phyloP scores from a whole-genome alignment of 2,888 invertebrate genomes.

The Hylaea fasciaria region DNA sequence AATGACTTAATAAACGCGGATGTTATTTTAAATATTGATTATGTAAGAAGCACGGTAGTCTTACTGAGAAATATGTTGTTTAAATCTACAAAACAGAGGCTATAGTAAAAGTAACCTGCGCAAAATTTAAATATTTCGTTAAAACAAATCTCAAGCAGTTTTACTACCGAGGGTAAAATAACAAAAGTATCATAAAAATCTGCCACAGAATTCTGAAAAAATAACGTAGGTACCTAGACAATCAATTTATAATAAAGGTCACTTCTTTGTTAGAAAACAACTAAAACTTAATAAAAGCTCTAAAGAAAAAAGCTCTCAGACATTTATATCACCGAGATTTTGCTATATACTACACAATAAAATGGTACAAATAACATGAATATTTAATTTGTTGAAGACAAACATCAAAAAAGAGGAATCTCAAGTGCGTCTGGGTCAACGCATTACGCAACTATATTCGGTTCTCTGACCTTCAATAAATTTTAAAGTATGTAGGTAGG shows the following conservation, averaged over 20 bases:
- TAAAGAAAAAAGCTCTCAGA: too few relatives aligned
- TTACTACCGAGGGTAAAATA: too few relatives aligned
- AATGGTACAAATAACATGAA: conserved; percentile 26
- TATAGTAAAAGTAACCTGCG: too few relatives aligned
- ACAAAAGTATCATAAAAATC: too few relatives aligned
- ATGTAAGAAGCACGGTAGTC: not conserved
- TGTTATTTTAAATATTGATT: not conserved
- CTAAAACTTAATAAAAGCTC: conserved; percentile 6
- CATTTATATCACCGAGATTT: conserved; percentile 6
- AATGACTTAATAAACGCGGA: conserved; percentile 14
- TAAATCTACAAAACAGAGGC: too few relatives aligned
- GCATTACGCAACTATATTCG: conserved; percentile 32
- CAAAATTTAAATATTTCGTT: too few relatives aligned
- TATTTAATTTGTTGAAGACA: conserved; percentile 24
- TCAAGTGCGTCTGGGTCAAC: conserved; percentile 40
- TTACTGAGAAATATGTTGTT: not conserved
- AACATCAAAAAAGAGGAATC: conserved; percentile 27
- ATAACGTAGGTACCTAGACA: not conserved
- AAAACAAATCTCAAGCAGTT: too few relatives aligned
- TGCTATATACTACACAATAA: conserved; percentile 6
- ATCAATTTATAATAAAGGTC: conserved; percentile 8
- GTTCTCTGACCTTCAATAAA: conserved; percentile 26
- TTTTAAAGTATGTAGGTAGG: conserved; percentile 19
- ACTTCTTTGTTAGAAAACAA: conserved; percentile 10
- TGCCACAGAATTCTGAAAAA: not conserved